A percentile compares a stretch with the other conserved stretches of the same genome.
Conservation (phyloP, 2,113 vertebrate genomes). For the Myrmecobius fasciatus region DNA sequence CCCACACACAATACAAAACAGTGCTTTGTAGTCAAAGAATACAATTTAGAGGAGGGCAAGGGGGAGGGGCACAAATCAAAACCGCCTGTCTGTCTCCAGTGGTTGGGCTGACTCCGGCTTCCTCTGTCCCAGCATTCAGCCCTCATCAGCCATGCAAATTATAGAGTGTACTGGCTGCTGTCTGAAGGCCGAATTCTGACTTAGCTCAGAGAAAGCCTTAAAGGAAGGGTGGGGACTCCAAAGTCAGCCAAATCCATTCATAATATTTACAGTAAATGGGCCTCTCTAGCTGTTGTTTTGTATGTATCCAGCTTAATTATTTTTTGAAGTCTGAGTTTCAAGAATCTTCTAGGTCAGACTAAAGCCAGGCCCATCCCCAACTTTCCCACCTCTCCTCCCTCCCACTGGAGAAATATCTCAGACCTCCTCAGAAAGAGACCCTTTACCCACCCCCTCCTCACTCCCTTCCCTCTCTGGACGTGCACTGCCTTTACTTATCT, state of each 20-base stretch:
- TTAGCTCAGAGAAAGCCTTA: constrained; percentile 81
- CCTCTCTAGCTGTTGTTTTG: constrained; percentile 82
- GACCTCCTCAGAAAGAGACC: constrained; percentile 3
- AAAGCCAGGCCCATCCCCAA: not conserved
- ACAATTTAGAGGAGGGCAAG: constrained; percentile 49
- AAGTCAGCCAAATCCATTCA: constrained; percentile 86
- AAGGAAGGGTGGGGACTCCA: constrained; percentile 86
- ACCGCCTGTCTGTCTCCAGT: constrained; percentile 83
- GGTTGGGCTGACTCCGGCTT: constrained; percentile 83
- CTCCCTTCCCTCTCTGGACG: not conserved
- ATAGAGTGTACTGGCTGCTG: constrained; percentile 81
- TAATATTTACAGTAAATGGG: constrained; percentile 88
- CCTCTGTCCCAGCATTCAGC: constrained; percentile 82
- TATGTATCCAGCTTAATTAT: constrained; percentile 79
- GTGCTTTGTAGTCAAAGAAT: constrained; percentile 53
- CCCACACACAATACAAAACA: not conserved
- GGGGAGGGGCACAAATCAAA: constrained; percentile 77
- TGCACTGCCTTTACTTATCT: not conserved
- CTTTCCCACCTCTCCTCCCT: constrained; percentile 51
- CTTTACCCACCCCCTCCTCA: not conserved
- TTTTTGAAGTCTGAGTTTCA: constrained; percentile 79
- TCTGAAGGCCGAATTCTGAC: constrained; percentile 84
- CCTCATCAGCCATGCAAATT: constrained; percentile 90
- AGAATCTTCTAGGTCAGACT: constrained; percentile 30
- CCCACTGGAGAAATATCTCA: constrained; percentile 68